These are phyloP conservation scores for Lordiphosa collinella DNA, from an alignment of 1,140 invertebrate genomes.

Conservation along the genomic window DNA sequence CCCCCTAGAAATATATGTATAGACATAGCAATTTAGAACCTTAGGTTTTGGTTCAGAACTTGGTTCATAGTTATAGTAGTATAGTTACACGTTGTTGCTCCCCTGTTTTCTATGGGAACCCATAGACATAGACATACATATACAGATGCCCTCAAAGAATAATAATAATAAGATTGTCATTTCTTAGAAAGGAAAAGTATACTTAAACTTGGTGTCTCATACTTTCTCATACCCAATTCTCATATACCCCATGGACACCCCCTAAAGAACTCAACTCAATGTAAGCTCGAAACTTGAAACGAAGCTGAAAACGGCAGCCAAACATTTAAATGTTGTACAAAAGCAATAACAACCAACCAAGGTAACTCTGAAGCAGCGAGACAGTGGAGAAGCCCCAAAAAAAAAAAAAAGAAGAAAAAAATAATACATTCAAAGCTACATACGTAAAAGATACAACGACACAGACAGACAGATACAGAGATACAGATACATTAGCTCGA, in stretches of 20 bases:
- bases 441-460: constrained; percentile 39
- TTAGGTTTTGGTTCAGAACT: no score
- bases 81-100: no score
- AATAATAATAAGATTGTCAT: no score
- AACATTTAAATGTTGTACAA: constrained; percentile 77
- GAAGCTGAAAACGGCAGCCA: constrained; percentile 68
- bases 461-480: constrained; percentile 30
- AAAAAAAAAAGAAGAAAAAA: constrained; percentile 19
- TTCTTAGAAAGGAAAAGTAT: no score
- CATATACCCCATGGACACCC: background rate
- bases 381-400: constrained; percentile 20
- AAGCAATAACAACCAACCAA: constrained; percentile 63
- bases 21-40: no score
- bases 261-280: background rate
- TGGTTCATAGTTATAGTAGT: no score
- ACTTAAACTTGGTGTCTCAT: no score
- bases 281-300: constrained; percentile 12
- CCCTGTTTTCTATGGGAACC: no score
- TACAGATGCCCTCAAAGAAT: no score
- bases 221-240: background rate
- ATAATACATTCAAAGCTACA: constrained; percentile 11
- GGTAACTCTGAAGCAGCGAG: background rate
- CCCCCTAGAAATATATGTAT: no score
- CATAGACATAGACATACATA: no score
- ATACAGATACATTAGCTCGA: constrained; percentile 60